These are phyloP conservation scores for Aphelenchoides avenae DNA, from an alignment of 1,140 invertebrate species.

Conservation along the genomic window DNA sequence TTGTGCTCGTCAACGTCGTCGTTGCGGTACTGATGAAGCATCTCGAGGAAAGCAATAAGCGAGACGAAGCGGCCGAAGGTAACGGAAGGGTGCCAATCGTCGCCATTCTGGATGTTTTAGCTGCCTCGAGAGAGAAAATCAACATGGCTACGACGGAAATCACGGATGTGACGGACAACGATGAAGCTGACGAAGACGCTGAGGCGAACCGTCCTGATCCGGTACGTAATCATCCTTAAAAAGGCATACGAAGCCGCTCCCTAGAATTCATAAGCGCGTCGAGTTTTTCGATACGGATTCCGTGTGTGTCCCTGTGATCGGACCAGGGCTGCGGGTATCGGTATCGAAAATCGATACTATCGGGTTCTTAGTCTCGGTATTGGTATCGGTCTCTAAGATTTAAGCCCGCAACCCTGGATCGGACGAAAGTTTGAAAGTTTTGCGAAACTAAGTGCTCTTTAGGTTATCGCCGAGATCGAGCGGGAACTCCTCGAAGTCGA, in stretches of 20 bases:
- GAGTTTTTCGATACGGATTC: too few relatives aligned
- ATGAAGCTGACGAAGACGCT: constrained; percentile 4
- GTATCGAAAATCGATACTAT: neutral
- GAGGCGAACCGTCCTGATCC: neutral
- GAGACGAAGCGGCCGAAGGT: constrained; percentile 48
- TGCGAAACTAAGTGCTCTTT: constrained; percentile 2
- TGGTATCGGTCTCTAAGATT: neutral
- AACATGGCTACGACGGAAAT: too few relatives aligned
- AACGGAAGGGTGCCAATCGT: too few relatives aligned
- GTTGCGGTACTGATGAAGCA: constrained; percentile 99
- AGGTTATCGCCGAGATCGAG: constrained; percentile 37
- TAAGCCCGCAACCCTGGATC: neutral
- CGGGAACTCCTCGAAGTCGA: constrained; percentile 41
- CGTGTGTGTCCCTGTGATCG: too few relatives aligned
- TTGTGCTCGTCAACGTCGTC: constrained; percentile 98
- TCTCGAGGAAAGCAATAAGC: constrained; percentile 90
- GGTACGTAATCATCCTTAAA: too few relatives aligned
- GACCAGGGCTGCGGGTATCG: too few relatives aligned
- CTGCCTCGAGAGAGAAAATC: too few relatives aligned
- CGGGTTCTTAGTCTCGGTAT: neutral
- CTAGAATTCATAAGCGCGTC: too few relatives aligned
- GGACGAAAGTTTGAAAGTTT: constrained; percentile 13
- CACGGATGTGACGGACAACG: constrained; percentile 4
- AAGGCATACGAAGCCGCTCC: too few relatives aligned
- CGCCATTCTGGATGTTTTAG: too few relatives aligned